phyloP scores from a whole-genome alignment of 2,113 vertebrate genomes.

The Oryctolagus cuniculus region DNA sequence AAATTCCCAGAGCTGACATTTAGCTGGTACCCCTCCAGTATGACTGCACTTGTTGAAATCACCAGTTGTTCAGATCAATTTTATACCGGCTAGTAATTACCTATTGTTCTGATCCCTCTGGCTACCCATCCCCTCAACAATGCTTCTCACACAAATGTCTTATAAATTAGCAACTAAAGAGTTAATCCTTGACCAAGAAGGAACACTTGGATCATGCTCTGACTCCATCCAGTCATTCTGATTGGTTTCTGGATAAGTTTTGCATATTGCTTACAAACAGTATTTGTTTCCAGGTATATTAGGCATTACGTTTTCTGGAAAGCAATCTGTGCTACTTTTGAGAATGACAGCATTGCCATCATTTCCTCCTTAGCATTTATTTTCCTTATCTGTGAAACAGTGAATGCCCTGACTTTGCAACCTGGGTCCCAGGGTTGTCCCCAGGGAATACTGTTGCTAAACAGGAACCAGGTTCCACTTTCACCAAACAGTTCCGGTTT shows the following conservation, averaged over 20 bases:
- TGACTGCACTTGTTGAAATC: neutral
- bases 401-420: neutral
- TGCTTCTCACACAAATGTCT: neutral
- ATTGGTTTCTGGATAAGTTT: neutral
- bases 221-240: neutral
- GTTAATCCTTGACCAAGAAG: neutral
- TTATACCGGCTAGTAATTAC: neutral
- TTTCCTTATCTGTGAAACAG: slow-evolving; percentile 3
- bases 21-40: neutral
- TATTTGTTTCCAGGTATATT: neutral
- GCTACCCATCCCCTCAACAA: rapidly evolving
- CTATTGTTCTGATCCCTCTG: neutral
- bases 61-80: neutral
- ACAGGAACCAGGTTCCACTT: neutral
- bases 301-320: neutral
- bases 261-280: neutral
- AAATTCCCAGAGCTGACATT: neutral
- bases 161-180: neutral
- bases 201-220: neutral
- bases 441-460: neutral
- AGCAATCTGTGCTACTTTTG: neutral
- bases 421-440: neutral
- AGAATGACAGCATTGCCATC: neutral
- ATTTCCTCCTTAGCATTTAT: neutral
- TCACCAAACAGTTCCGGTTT: too few species aligned